Percentiles rank a stretch among this genome's conserved stretches.
phyloP scores from a whole-genome alignment of 2,797 vertebrate genomes.

The Clarias platycephalus region DNA sequence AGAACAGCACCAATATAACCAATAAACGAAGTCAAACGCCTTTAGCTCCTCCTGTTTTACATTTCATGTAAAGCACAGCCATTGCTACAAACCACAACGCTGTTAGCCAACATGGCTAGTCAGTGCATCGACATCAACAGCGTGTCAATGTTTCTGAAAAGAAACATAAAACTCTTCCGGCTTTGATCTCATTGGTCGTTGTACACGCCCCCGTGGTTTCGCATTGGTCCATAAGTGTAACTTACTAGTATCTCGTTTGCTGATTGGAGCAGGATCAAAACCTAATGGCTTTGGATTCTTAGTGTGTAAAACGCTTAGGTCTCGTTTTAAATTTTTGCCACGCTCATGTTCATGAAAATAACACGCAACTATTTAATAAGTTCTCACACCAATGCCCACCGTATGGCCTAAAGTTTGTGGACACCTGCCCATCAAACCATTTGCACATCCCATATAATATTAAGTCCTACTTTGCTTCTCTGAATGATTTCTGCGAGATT shows the following conservation, averaged over 20 bases:
- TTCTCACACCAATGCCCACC: neutral
- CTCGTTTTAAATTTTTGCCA: neutral
- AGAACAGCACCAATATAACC: neutral
- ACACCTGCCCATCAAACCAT: neutral
- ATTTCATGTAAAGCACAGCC: neutral
- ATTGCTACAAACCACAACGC: neutral
- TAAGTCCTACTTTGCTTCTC: neutral
- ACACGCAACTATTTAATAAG: neutral
- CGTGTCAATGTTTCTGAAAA: neutral
- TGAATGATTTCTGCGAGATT: neutral
- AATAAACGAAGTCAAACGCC: neutral
- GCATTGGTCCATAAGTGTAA: neutral
- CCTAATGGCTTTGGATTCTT: neutral
- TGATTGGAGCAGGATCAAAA: slow-evolving; percentile 14
- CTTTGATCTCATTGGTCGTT: slow-evolving; percentile 53
- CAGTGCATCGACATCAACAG: no score
- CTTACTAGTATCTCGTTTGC: neutral
- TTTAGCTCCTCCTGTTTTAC: neutral
- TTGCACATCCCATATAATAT: neutral
- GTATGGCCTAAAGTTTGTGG: neutral
- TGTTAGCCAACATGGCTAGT: neutral
- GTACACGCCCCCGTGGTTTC: neutral
- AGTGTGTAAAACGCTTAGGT: neutral
- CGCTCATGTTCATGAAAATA: neutral
- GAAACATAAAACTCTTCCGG: slow-evolving; percentile 57